Conservation (phyloP, 2,888 invertebrate species). For the Epinotia brunnichana region DNA sequence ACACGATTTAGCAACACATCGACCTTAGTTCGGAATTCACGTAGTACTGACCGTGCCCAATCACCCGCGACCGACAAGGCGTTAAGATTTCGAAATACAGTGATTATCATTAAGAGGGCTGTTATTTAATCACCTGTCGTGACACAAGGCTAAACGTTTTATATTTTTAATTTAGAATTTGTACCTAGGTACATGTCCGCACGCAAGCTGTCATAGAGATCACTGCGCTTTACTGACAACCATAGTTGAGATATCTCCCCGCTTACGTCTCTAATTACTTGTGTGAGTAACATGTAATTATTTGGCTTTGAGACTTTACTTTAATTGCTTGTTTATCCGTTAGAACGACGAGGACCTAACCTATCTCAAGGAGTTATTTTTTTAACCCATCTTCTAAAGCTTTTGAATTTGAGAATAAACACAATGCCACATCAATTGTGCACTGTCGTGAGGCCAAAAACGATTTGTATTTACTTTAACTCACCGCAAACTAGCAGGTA, state of each 20-base stretch:
- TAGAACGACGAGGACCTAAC: conserved; percentile 7
- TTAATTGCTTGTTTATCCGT: conserved; percentile 24
- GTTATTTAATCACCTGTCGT: conserved; percentile 61
- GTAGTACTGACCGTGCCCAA: conserved; percentile 68
- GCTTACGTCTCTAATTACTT: conserved; percentile 38
- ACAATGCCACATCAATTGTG: not conserved
- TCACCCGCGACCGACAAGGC: conserved; percentile 35
- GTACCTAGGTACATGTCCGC: conserved; percentile 15
- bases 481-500: not conserved
- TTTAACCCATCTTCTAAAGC: not conserved
- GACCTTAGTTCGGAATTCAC: conserved; percentile 66
- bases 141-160: conserved; percentile 31
- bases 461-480: not conserved
- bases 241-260: conserved; percentile 36
- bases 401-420: not conserved
- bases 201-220: conserved; percentile 37
- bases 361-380: conserved; percentile 4
- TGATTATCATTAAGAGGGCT: conserved; percentile 57
- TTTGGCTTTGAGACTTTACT: conserved; percentile 11
- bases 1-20: conserved; percentile 58
- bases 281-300: conserved; percentile 32
- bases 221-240: conserved; percentile 33
- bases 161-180: not conserved
- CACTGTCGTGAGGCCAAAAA: not conserved
- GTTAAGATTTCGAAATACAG: conserved; percentile 64